Evolutionary conservation across 2,888 invertebrate genomes (phyloP).

Genomic region (Prosapia bicincta): DNA sequence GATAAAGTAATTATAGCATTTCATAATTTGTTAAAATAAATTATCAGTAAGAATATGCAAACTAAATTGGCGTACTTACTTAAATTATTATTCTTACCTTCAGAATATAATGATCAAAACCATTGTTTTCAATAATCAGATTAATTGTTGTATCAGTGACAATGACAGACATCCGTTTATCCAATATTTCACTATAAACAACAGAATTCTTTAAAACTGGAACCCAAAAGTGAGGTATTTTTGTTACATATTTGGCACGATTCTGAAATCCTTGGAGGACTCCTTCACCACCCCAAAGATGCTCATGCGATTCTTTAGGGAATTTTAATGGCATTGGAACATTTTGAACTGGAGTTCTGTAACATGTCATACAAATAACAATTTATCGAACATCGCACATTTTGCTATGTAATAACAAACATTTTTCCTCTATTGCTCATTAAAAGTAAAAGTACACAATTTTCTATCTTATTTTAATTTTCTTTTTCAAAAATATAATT

Average conservation of each 20-base stretch:
- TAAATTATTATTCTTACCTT: conserved; percentile 52
- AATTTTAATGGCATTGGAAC: conserved; percentile 69
- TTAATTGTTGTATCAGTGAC: conserved; percentile 81
- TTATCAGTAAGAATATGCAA: not conserved
- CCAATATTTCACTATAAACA: conserved; percentile 85
- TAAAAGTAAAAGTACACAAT: no score
- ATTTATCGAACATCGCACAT: no score
- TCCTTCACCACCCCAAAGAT: conserved; percentile 97
- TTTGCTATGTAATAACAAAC: no score
- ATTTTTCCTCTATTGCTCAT: no score
- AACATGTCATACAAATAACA: no score
- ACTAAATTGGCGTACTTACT: not conserved
- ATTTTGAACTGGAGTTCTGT: conserved; percentile 67
- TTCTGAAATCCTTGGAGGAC: conserved; percentile 84
- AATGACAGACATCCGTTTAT: conserved; percentile 75
- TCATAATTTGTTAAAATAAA: no score
- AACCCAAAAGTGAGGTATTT: conserved; percentile 70
- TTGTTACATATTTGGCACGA: conserved; percentile 46
- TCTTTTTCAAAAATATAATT: no score
- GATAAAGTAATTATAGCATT: no score
- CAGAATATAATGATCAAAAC: conserved; percentile 92
- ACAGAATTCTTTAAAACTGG: conserved; percentile 76
- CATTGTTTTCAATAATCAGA: conserved; percentile 84
- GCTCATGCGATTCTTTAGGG: conserved; percentile 75
- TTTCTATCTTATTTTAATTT: no score